Evolutionary conservation across 1,140 invertebrate species (phyloP).

Genomic region (Rhopalosiphum padi): DNA sequence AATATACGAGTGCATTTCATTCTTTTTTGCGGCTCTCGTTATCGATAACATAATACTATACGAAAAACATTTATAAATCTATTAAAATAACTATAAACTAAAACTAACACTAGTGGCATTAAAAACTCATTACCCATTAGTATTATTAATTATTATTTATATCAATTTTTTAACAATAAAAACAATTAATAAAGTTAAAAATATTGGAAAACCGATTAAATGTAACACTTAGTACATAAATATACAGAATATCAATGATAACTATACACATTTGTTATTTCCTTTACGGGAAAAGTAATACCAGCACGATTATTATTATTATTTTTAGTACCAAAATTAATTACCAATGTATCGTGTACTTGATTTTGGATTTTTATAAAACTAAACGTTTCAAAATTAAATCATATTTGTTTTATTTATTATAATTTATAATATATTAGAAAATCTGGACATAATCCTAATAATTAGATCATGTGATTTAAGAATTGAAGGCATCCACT

Average conservation of each 20-base stretch:
- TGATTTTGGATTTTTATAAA: neutral
- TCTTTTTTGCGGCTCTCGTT: neutral
- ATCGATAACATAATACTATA: neutral
- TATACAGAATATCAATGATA: neutral
- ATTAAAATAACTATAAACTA: neutral
- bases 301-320: neutral
- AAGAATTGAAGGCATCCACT: neutral
- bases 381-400: neutral
- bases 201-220: neutral
- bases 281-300: neutral
- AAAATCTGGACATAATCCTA: neutral
- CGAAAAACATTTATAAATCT: neutral
- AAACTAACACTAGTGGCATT: neutral
- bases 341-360: neutral
- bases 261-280: neutral
- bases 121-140: neutral
- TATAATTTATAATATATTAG: neutral
- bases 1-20: no score
- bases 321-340: neutral
- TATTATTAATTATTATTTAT: neutral
- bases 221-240: neutral
- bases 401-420: neutral
- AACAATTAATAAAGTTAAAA: neutral
- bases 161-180: neutral
- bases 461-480: neutral